A percentile compares a stretch with the other conserved stretches of the same genome.
Evolutionary conservation across 2,113 vertebrate species (phyloP).

Genomic region (Dasyprocta punctata): DNA sequence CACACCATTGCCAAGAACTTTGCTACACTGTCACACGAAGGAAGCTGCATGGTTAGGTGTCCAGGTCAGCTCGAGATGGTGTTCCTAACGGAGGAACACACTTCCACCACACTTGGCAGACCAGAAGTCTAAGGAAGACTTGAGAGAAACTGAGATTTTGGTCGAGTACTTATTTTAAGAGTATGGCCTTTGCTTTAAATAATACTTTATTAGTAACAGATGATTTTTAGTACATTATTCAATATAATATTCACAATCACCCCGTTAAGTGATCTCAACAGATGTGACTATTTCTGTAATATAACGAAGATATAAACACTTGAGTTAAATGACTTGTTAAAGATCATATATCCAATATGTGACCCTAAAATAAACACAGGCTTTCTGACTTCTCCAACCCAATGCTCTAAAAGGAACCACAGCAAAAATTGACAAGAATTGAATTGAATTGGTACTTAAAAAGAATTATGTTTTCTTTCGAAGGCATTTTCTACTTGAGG

Average conservation of each 20-base stretch:
- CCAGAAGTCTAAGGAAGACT: background rate
- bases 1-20: background rate
- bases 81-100: background rate
- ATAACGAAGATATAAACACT: background rate
- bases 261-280: background rate
- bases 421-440: background rate
- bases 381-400: background rate
- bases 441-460: background rate
- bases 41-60: no score
- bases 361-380: background rate
- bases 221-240: background rate
- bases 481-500: background rate
- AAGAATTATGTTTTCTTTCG: background rate
- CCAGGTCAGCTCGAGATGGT: background rate
- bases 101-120: background rate
- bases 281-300: background rate
- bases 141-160: background rate
- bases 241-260: background rate
- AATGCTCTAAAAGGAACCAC: background rate
- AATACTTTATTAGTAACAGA: background rate
- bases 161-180: slow-evolving; percentile 22
- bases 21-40: background rate
- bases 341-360: background rate
- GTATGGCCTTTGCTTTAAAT: background rate
- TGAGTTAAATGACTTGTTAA: slow-evolving; percentile 21